phyloP scores from a whole-genome alignment of 2,113 vertebrate genomes.

The Motacilla tschutschensis region DNA sequence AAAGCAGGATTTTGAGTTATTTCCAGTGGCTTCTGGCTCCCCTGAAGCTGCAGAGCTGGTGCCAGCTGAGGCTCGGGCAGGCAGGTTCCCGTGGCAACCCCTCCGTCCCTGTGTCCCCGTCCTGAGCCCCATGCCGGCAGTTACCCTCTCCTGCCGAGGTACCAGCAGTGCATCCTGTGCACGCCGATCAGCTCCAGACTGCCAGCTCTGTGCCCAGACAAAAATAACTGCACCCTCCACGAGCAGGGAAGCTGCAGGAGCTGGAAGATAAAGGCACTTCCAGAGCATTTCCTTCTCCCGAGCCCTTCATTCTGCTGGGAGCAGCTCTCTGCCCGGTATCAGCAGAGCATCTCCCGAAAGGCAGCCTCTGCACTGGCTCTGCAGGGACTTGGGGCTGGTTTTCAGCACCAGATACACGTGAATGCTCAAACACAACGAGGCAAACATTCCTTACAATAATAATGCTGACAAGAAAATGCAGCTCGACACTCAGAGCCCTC shows the following conservation, averaged over 20 bases:
- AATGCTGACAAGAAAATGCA: background rate
- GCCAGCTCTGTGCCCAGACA: background rate
- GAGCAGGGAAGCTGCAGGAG: background rate
- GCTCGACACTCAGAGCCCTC: background rate
- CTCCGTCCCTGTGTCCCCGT: background rate
- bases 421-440: background rate
- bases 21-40: fast-evolving
- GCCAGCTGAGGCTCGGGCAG: background rate
- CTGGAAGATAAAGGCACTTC: background rate
- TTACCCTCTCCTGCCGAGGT: background rate
- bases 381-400: background rate
- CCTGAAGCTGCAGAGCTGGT: background rate
- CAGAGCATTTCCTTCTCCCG: background rate
- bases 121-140: background rate
- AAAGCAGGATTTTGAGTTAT: background rate
- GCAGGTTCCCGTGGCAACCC: background rate
- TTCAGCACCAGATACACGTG: background rate
- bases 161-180: background rate
- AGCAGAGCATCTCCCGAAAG: background rate
- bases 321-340: background rate
- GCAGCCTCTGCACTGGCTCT: background rate
- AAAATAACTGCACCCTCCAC: background rate
- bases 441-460: slow-evolving; percentile 13
- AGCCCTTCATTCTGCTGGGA: background rate
- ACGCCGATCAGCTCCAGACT: background rate